Conservation (phyloP, 2,113 vertebrate species). For the Pseudorectes ferrugineus region DNA sequence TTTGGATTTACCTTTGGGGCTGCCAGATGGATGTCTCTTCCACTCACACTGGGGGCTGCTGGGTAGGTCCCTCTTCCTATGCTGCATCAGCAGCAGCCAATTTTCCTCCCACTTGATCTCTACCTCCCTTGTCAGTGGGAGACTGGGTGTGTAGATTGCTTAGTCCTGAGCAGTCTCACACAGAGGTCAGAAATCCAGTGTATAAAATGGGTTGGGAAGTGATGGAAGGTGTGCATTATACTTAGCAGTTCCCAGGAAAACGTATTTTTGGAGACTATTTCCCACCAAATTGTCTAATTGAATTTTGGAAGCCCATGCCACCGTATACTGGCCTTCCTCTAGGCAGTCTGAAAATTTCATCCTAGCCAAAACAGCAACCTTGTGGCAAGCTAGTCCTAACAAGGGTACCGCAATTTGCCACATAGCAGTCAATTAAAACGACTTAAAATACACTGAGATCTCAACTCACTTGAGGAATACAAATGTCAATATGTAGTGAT, state of each 20-base stretch:
- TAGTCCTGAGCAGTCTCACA: background rate
- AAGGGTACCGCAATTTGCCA: background rate
- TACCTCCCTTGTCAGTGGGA: background rate
- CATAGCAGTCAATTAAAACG: background rate
- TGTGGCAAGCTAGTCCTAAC: background rate
- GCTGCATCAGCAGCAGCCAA: background rate
- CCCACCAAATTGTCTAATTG: background rate
- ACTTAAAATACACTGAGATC: background rate
- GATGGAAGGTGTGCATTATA: background rate
- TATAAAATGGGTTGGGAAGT: background rate
- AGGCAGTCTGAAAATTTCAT: background rate
- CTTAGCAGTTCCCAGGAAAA: background rate
- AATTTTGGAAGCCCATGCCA: background rate
- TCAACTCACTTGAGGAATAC: background rate
- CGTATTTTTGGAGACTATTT: background rate
- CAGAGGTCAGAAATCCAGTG: background rate
- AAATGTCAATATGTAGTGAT: background rate
- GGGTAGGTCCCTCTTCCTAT: background rate
- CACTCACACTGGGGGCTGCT: background rate
- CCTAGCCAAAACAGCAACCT: background rate
- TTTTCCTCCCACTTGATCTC: background rate
- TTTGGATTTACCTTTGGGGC: background rate
- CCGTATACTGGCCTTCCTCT: background rate
- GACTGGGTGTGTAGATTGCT: accelerated
- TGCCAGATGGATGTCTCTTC: background rate